These are phyloP conservation scores for Morelia viridis DNA, from an alignment of 2,797 vertebrate genomes.

Conservation along the genomic window DNA sequence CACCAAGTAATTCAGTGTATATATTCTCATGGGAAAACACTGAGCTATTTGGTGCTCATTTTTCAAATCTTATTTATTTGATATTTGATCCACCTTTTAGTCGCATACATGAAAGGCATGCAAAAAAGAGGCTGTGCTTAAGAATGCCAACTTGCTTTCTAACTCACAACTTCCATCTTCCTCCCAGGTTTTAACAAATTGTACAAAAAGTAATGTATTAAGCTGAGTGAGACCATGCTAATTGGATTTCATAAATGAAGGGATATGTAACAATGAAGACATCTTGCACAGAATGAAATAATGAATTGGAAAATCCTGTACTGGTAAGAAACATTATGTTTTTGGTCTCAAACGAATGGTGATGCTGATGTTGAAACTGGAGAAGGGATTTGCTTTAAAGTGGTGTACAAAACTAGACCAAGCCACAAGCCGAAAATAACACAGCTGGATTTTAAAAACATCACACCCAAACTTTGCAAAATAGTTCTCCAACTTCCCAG, in stretches of 20 bases:
- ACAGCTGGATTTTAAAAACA: constrained; percentile 26
- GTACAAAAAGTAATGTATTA: constrained; percentile 42
- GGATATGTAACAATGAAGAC: constrained; percentile 43
- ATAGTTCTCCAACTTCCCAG: neutral
- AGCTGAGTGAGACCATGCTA: constrained; percentile 25
- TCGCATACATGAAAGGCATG: constrained; percentile 7
- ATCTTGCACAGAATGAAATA: neutral
- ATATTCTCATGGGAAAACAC: neutral
- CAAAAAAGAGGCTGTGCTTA: neutral
- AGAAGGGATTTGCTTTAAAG: constrained; percentile 22
- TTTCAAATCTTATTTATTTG: neutral
- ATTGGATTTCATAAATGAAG: constrained; percentile 32
- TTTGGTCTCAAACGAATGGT: constrained; percentile 15
- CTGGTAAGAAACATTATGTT: constrained; percentile 28
- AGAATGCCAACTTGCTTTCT: neutral
- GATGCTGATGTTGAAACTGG: constrained; percentile 12
- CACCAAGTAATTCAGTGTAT: constrained; percentile 4
- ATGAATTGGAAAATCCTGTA: constrained; percentile 19
- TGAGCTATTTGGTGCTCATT: neutral
- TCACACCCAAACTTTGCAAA: neutral
- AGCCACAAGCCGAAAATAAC: constrained; percentile 10
- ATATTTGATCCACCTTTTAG: neutral
- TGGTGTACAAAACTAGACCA: constrained; percentile 17
- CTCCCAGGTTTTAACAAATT: neutral
- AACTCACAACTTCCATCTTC: neutral